Base-by-base conservation (phyloP, 23 tunicate species). In the Ascidia mentula region DNA sequence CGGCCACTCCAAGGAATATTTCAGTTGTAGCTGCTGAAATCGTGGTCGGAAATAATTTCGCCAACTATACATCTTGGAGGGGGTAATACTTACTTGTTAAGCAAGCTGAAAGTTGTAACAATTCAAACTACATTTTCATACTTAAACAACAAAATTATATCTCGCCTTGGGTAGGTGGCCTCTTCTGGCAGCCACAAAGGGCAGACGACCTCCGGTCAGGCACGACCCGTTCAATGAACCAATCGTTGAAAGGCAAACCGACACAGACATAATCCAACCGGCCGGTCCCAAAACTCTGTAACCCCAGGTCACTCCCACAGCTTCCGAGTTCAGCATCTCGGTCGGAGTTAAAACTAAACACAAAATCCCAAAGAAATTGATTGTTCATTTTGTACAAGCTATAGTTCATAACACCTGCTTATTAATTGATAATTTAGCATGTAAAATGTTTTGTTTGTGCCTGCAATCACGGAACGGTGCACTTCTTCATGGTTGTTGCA, bases 271-370 rank as follows among this genome's bases (percentile, higher is more conserved):
- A 22, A 88, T 88, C 93, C 93, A 88, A 30, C 82, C 82, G 28
- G 78, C 75, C 22, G 72, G 8, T 1, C 93, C 93, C 32, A 88
- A 60, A 17, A 82, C 87, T 32, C 82, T 45, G 81, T 82, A 78
- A 34, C 77, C 87, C 78, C 78, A 88, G 32, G 87, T 60, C 24
- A 88, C 86, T 12, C 87, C 93, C 0, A 88, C 87, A 13, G 93
- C 87, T 15, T 35, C 38, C 0, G 93, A 88, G n/a, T 34, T 40
- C n/a, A 82, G 9, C 71, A 88, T 77, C 71, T 88, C 93, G 24
- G 36, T 76, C 40, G 86, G 87, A 72, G 87, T 77, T 17, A 88
- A 45, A 39, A 88, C 93, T 88, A 59, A 15, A 71, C 53, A 42
- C 53, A 42, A 15, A 42, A 15, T 15, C 15, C 12, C 53, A 42